These are phyloP conservation scores for Heliopora coerulea DNA, from an alignment of 92 coral and sea anemone species.

Conservation along the genomic window DNA sequence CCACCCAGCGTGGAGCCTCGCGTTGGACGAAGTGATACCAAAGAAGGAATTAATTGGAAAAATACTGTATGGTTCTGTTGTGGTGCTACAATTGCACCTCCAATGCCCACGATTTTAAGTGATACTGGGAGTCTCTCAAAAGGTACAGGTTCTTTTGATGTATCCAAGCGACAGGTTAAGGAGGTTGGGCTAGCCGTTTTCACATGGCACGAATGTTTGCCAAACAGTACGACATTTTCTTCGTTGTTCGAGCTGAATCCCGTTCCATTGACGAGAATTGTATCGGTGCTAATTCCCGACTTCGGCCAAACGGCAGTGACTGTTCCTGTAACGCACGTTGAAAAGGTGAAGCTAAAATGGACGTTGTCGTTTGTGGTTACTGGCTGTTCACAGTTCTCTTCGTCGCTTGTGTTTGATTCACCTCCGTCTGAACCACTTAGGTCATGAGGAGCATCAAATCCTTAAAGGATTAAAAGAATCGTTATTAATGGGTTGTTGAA, in stretches of 20 bases:
- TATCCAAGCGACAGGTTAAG: conserved; percentile 61
- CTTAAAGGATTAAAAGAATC: conserved; percentile 3
- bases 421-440: neutral
- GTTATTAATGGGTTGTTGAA: neutral
- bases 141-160: conserved; percentile 14
- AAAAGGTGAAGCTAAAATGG: conserved; percentile 52
- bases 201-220: conserved; percentile 56
- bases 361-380: conserved; percentile 1
- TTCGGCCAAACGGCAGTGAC: conserved; percentile 69
- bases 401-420: neutral
- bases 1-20: conserved; percentile 74
- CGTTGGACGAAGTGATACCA: conserved; percentile 54
- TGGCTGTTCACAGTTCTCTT: neutral
- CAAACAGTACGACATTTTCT: conserved; percentile 64
- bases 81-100: conserved; percentile 59
- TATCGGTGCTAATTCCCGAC: conserved; percentile 59
- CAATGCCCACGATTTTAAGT: conserved; percentile 62
- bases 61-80: conserved; percentile 30
- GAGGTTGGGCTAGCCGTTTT: conserved; percentile 47
- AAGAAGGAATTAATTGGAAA: conserved; percentile 60
- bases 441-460: conserved; percentile 10
- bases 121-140: conserved; percentile 9
- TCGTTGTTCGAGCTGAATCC: conserved; percentile 62
- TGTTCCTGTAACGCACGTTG: conserved; percentile 74
- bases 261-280: conserved; percentile 62